Evolutionary conservation across 92 coral and sea anemone species (phyloP).

Genomic region (Actinernus sp.): DNA sequence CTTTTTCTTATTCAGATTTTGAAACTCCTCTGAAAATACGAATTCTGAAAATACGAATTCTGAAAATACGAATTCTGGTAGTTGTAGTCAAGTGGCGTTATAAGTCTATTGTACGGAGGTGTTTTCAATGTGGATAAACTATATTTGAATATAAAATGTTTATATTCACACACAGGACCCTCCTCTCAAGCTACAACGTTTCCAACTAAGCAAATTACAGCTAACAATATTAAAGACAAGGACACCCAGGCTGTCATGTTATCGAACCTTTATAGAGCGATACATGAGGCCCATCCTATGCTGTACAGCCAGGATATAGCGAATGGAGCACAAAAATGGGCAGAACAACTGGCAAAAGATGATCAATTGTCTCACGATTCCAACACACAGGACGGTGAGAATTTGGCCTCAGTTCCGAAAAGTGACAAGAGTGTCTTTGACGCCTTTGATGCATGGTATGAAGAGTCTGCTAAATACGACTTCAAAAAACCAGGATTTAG

Average conservation of each 20-base stretch:
- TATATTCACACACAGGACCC: too few species aligned
- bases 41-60: too few species aligned
- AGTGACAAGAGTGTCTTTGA: conserved; percentile 50
- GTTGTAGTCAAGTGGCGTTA: too few species aligned
- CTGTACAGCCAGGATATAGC: conserved; percentile 43
- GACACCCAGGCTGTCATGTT: conserved; percentile 50
- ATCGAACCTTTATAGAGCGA: conserved; percentile 67
- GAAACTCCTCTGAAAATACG: too few species aligned
- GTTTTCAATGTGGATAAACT: too few species aligned
- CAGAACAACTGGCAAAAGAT: conserved; percentile 59
- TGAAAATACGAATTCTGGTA: too few species aligned
- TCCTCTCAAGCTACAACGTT: background rate
- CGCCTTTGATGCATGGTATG: conserved; percentile 82
- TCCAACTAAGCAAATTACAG: background rate
- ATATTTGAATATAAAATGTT: too few species aligned
- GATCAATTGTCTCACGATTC: conserved; percentile 51
- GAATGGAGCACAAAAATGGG: conserved; percentile 73
- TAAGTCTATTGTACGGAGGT: too few species aligned
- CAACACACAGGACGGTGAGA: conserved; percentile 65
- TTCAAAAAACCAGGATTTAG: conserved; percentile 43
- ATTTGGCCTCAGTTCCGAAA: conserved; percentile 62
- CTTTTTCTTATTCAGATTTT: too few species aligned
- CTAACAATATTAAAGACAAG: background rate
- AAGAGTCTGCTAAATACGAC: conserved; percentile 52
- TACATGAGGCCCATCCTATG: conserved; percentile 29